Percentiles rank a stretch among this genome's conserved stretches.
Conservation (phyloP, 2,797 vertebrate genomes). For the Bradypus variegatus region DNA sequence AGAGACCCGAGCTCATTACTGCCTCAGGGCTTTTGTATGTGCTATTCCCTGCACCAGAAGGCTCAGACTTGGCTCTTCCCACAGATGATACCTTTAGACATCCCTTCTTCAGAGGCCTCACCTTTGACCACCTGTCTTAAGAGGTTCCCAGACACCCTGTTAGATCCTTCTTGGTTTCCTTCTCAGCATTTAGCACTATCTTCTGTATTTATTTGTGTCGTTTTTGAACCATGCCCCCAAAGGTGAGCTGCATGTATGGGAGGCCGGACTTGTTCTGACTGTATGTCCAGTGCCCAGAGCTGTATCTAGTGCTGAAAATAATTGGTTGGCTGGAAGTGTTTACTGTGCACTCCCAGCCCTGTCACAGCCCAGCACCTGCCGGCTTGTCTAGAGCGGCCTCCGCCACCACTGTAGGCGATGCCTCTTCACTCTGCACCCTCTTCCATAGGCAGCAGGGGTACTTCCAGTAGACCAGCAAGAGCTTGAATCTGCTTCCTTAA, state of each 20-base stretch:
- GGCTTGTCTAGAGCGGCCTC: neutral
- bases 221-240: neutral
- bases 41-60: neutral
- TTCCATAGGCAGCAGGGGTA: neutral
- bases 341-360: neutral
- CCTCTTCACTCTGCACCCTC: neutral
- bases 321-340: neutral
- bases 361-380: neutral
- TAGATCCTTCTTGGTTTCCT: neutral
- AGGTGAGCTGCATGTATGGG: neutral
- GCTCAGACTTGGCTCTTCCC: neutral
- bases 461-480: neutral
- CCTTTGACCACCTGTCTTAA: neutral
- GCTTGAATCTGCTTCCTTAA: conserved; percentile 7
- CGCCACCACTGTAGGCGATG: neutral
- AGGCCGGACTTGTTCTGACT: neutral
- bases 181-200: neutral
- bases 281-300: neutral
- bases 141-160: neutral
- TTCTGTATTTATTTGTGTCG: neutral
- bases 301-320: neutral
- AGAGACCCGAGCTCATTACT: neutral
- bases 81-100: neutral
- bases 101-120: neutral
- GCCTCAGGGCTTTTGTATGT: neutral